A percentile compares a stretch with the other conserved stretches of the same genome.
phyloP scores from a whole-genome alignment of 2,113 vertebrate genomes.

The Coptodon rendalli region DNA sequence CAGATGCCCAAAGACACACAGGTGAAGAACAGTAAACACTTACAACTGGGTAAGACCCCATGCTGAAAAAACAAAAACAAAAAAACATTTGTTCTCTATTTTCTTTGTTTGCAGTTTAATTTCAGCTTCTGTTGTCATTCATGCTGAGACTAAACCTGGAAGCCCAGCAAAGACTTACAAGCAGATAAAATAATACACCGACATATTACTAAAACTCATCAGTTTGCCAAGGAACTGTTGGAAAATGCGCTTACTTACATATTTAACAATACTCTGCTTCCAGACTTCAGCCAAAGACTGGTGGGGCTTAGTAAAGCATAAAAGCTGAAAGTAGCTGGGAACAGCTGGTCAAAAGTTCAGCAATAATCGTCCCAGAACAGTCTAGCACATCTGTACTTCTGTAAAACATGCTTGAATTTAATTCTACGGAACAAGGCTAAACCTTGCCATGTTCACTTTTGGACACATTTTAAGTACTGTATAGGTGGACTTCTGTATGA shows the following conservation, averaged over 20 bases:
- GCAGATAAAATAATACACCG: not conserved
- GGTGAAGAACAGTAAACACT: not conserved
- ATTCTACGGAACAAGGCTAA: not conserved
- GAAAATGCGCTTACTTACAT: not conserved
- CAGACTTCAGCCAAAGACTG: not conserved
- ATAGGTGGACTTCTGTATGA: too few species aligned
- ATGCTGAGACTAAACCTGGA: not conserved
- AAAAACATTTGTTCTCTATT: not conserved
- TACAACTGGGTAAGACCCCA: not conserved
- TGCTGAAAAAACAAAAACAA: not conserved
- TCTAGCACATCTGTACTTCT: not conserved
- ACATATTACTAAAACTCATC: not conserved
- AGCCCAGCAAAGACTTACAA: not conserved
- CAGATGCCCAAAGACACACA: constrained; percentile 13
- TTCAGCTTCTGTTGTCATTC: not conserved
- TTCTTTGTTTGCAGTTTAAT: not conserved
- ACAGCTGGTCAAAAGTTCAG: not conserved
- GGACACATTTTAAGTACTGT: too few species aligned
- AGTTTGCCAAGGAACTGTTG: not conserved
- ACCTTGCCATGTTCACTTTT: not conserved
- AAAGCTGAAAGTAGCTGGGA: not conserved
- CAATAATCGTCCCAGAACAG: not conserved
- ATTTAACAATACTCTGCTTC: not conserved
- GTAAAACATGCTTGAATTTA: not conserved
- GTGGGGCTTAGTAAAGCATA: not conserved